A percentile compares a stretch with the other conserved stretches of the same genome.
Evolutionary conservation across 1,140 invertebrate genomes (phyloP).

Genomic region (Trichogramma pretiosum): DNA sequence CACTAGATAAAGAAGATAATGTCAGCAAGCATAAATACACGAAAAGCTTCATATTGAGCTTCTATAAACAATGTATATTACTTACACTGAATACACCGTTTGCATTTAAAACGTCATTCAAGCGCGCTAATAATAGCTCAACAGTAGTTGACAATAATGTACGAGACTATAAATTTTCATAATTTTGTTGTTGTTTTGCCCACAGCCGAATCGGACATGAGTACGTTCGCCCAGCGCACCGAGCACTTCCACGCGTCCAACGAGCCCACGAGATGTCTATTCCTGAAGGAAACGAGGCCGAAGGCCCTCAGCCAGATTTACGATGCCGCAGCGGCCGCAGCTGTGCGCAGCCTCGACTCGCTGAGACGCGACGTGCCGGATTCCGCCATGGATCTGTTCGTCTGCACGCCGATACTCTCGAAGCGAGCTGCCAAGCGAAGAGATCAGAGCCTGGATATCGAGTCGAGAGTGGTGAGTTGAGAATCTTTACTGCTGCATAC

Average conservation of each 20-base stretch:
- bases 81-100: too few relatives aligned
- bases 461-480: slow-evolving; percentile 78
- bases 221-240: slow-evolving; percentile 64
- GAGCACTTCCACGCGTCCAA: slow-evolving; percentile 62
- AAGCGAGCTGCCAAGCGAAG: slow-evolving; percentile 53
- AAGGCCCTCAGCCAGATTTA: slow-evolving; percentile 61
- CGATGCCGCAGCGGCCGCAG: slow-evolving; percentile 56
- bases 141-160: too few relatives aligned
- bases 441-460: slow-evolving; percentile 72
- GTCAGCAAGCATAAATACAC: too few relatives aligned
- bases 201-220: slow-evolving; percentile 79
- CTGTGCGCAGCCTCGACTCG: slow-evolving; percentile 43
- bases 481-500: slow-evolving; percentile 10
- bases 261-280: slow-evolving; percentile 56
- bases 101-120: too few relatives aligned
- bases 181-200: slow-evolving; percentile 38
- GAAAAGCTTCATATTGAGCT: too few relatives aligned
- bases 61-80: too few relatives aligned
- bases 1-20: too few relatives aligned
- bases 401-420: slow-evolving; percentile 70
- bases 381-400: slow-evolving; percentile 49
- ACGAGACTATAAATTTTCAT: too few relatives aligned
- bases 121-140: too few relatives aligned
- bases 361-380: slow-evolving; percentile 42
- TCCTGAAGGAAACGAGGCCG: slow-evolving; percentile 60